Conservation (phyloP, 2,113 vertebrate species). For the Takifugu bimaculatus region DNA sequence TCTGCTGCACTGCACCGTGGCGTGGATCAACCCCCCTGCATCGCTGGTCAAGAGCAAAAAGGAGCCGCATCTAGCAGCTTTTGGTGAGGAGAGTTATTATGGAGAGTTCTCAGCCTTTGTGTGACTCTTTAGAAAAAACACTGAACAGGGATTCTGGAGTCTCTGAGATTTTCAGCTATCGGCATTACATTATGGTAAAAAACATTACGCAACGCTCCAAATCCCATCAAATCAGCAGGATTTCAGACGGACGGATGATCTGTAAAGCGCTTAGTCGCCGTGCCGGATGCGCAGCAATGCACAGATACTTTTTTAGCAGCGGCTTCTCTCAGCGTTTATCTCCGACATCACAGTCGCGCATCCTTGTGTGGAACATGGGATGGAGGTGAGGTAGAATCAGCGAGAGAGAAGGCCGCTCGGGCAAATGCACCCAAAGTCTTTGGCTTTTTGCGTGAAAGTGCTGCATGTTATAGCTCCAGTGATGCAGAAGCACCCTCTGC, state of each 20-base stretch:
- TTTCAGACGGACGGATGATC: conserved; percentile 18
- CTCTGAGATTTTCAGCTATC: too few species aligned
- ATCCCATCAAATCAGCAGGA: conserved; percentile 17
- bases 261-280: background rate
- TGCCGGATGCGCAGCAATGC: background rate
- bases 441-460: conserved; percentile 13
- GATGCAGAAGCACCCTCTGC: conserved; percentile 11
- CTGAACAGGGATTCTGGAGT: too few species aligned
- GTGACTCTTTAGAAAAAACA: background rate
- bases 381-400: conserved; percentile 10
- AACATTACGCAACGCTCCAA: conserved; percentile 12
- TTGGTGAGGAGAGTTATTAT: conserved; percentile 73
- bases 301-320: background rate
- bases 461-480: conserved; percentile 1
- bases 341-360: background rate
- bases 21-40: conserved; percentile 89
- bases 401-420: conserved; percentile 18
- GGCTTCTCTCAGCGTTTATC: background rate
- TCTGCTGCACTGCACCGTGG: conserved; percentile 84
- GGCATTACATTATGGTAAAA: background rate
- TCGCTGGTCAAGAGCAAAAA: conserved; percentile 90
- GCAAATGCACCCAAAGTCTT: conserved; percentile 1
- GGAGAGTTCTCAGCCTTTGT: background rate
- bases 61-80: conserved; percentile 89
- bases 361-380: conserved; percentile 7